Evolutionary conservation across 37 sponge, comb jelly and placozoan genomes (phyloP).

Genomic region (Ephydatia muelleri): DNA sequence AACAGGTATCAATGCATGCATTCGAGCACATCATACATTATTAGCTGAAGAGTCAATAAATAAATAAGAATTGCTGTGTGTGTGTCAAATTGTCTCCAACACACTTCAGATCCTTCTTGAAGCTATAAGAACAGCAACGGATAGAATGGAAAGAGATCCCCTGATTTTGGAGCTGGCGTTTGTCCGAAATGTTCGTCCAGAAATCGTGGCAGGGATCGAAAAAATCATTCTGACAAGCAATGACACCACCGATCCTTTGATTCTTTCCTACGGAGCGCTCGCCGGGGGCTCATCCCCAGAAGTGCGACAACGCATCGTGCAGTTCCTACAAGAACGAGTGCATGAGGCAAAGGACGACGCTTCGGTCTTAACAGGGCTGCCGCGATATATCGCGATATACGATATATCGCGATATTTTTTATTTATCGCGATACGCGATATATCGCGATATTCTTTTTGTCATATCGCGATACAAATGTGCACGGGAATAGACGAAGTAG

Average conservation of each 20-base stretch:
- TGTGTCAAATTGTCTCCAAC: not conserved
- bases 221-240: not conserved
- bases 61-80: not conserved
- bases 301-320: slow-evolving; percentile 1
- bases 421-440: no score
- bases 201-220: slow-evolving; percentile 6
- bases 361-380: no score
- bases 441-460: no score
- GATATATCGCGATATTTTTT: no score
- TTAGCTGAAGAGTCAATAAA: not conserved
- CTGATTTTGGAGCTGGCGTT: slow-evolving; percentile 11
- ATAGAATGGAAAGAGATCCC: slow-evolving; percentile 2
- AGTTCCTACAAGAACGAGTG: slow-evolving; percentile 11
- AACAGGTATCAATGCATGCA: no score
- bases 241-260: slow-evolving; percentile 8
- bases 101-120: not conserved
- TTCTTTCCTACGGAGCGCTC: slow-evolving; percentile 34
- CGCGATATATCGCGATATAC: no score
- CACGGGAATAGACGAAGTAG: no score
- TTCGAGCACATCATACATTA: no score
- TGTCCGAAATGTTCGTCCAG: not conserved
- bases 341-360: not conserved
- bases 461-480: no score
- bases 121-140: not conserved
- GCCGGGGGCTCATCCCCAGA: not conserved